Percentiles rank a stretch among this genome's conserved stretches.
These are phyloP conservation scores for Talpa occidentalis DNA, from an alignment of 2,113 vertebrate genomes.

Conservation along the genomic window DNA sequence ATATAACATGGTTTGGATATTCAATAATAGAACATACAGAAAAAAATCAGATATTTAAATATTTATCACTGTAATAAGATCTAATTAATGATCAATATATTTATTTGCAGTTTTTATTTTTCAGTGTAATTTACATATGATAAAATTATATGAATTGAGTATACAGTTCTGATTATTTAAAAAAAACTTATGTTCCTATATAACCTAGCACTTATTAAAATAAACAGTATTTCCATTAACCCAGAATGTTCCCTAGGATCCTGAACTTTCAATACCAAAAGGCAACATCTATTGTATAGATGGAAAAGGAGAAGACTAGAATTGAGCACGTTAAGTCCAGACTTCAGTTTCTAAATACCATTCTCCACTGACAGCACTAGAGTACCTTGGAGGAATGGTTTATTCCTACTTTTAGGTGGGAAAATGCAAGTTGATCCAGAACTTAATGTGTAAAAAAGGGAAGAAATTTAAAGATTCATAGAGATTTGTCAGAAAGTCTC, in stretches of 20 bases:
- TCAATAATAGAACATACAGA: not conserved
- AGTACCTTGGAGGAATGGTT: not conserved
- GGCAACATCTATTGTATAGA: not conserved
- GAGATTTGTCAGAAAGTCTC: not conserved
- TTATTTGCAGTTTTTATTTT: not conserved
- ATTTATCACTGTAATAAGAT: not conserved
- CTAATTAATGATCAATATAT: not conserved
- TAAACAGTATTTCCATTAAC: not conserved
- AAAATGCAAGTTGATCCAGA: not conserved
- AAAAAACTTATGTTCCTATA: not conserved
- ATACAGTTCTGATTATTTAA: not conserved
- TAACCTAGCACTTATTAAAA: not conserved
- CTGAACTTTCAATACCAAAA: not conserved
- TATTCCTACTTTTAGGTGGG: not conserved
- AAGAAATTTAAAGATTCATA: not conserved
- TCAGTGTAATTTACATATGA: not conserved
- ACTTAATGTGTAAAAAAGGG: not conserved
- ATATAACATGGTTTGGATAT: not conserved
- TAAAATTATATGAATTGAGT: not conserved
- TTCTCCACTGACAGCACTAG: not conserved
- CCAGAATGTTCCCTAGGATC: not conserved
- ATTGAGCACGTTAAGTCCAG: not conserved
- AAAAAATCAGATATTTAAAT: not conserved
- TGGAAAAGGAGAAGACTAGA: not conserved
- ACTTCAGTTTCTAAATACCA: not conserved